A percentile compares a stretch with the other conserved stretches of the same genome.
Conservation (phyloP, 2,888 invertebrate species). For the Caenorhabditis sp. region DNA sequence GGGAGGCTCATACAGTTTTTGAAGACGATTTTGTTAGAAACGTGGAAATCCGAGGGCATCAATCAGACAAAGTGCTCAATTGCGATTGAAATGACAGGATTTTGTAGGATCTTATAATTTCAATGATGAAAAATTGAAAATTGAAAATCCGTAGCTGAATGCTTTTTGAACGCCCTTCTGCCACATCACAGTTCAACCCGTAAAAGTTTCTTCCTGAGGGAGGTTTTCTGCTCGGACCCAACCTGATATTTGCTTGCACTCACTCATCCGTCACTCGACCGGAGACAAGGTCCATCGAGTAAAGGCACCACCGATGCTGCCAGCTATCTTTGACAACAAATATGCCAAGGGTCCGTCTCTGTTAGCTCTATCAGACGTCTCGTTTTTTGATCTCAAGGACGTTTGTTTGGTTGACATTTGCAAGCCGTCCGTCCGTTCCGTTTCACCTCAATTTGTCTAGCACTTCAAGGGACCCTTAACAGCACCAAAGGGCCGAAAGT, state of each 20-base stretch:
- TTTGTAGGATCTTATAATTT: neutral
- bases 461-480: neutral
- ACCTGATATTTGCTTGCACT: conserved; percentile 1
- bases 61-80: neutral
- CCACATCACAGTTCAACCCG: too few relatives aligned
- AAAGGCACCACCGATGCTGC: conserved; percentile 29
- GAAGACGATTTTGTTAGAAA: neutral
- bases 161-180: too few relatives aligned
- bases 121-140: too few relatives aligned
- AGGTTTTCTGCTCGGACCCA: too few relatives aligned
- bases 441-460: neutral
- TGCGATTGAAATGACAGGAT: neutral
- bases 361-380: conserved; percentile 10
- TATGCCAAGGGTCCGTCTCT: conserved; percentile 18
- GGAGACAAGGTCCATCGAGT: neutral
- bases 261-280: conserved; percentile 3
- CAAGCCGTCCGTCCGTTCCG: too few relatives aligned
- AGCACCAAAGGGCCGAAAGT: too few relatives aligned
- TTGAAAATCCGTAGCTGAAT: too few relatives aligned
- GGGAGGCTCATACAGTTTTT: conserved; percentile 1
- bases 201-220: too few relatives aligned
- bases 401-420: conserved; percentile 22
- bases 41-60: neutral
- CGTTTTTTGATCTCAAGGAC: conserved; percentile 38
- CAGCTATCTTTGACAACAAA: conserved; percentile 40